phyloP scores from a whole-genome alignment of 2,888 invertebrate genomes.

The Serripes groenlandicus region DNA sequence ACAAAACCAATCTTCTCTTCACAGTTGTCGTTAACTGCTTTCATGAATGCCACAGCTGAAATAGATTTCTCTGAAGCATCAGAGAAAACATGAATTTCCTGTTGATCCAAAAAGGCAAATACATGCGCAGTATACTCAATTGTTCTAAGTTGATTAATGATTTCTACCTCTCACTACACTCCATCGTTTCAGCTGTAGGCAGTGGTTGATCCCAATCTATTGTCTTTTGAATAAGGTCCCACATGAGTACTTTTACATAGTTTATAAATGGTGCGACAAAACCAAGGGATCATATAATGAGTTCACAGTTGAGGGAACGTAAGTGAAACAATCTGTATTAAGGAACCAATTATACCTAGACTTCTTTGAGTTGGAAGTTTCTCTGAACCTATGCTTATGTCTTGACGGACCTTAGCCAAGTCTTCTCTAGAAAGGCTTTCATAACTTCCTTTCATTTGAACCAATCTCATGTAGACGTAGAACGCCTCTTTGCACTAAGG shows the following conservation, averaged over 20 bases:
- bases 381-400: conserved; percentile 57
- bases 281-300: conserved; percentile 68
- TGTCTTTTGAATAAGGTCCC: not conserved
- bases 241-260: conserved; percentile 44
- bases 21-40: not conserved
- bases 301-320: conserved; percentile 62
- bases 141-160: not conserved
- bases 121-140: not conserved
- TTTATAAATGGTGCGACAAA: conserved; percentile 61
- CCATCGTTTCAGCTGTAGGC: not conserved
- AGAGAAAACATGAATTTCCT: conserved; percentile 13
- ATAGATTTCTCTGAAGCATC: conserved; percentile 61
- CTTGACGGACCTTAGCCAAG: conserved; percentile 55
- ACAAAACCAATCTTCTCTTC: not conserved
- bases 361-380: conserved; percentile 39
- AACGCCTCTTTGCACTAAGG: too few species aligned
- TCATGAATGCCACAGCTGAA: conserved; percentile 36
- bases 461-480: too few species aligned
- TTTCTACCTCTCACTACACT: not conserved
- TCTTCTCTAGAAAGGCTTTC: conserved; percentile 36
- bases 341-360: conserved; percentile 39
- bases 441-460: conserved; percentile 10
- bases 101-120: not conserved
- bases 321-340: not conserved
- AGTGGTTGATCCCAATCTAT: not conserved